Percentiles rank a stretch among this genome's conserved stretches.
These are phyloP conservation scores for Hyposoter dolosus DNA, from an alignment of 2,888 invertebrate genomes.

Conservation along the genomic window DNA sequence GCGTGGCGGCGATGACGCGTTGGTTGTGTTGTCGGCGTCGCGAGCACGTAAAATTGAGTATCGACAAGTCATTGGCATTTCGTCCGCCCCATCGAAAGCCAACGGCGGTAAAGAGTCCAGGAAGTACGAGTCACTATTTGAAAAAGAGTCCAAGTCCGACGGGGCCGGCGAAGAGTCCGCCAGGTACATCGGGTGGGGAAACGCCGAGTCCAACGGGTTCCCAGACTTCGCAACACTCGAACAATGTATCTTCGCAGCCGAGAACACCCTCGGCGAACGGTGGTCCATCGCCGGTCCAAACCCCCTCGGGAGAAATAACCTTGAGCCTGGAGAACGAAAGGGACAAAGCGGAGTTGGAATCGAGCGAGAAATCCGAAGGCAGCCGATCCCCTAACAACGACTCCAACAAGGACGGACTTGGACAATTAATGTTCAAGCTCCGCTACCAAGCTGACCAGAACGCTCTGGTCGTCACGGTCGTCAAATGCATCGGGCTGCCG, in stretches of 20 bases:
- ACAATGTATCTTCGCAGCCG: slow-evolving; percentile 74
- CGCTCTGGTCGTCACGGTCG: slow-evolving; percentile 96
- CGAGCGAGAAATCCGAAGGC: slow-evolving; percentile 86
- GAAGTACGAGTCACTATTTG: slow-evolving; percentile 93
- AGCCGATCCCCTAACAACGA: slow-evolving; percentile 74
- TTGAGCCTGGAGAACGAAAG: slow-evolving; percentile 85
- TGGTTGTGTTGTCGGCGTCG: slow-evolving; percentile 88
- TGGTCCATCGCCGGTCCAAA: slow-evolving; percentile 78
- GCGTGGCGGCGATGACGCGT: slow-evolving; percentile 88
- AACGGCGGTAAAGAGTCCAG: slow-evolving; percentile 94
- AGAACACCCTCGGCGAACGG: slow-evolving; percentile 78
- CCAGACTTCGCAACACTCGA: slow-evolving; percentile 70
- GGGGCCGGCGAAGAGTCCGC: slow-evolving; percentile 87
- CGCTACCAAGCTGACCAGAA: slow-evolving; percentile 96
- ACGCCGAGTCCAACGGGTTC: slow-evolving; percentile 82
- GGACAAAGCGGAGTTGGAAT: slow-evolving; percentile 87
- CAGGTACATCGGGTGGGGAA: slow-evolving; percentile 85
- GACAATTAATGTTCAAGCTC: slow-evolving; percentile 95
- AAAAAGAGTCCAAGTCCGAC: slow-evolving; percentile 98
- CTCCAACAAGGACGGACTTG: slow-evolving; percentile 88
- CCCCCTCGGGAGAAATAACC: slow-evolving; percentile 83
- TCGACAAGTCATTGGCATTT: slow-evolving; percentile 88
- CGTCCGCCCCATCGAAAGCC: slow-evolving; percentile 90
- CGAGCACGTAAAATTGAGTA: slow-evolving; percentile 86
- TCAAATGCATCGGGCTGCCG: slow-evolving; percentile 95